These are phyloP conservation scores for Acleris sparsana DNA, from an alignment of 2,888 invertebrate species.

Conservation along the genomic window DNA sequence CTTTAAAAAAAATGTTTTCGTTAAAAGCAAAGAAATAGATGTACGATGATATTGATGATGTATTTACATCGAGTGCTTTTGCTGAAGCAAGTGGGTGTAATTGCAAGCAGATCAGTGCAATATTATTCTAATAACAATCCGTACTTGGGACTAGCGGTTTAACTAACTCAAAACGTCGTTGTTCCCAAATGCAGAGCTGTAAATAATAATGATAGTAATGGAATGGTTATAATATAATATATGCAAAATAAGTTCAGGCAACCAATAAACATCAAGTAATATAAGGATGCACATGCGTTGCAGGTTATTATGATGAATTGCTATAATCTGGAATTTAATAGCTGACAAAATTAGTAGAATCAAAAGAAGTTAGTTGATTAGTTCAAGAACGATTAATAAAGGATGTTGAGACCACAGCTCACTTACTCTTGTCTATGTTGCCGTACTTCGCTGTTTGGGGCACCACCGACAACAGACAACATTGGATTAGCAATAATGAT, in stretches of 20 bases:
- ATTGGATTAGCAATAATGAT: slow-evolving; percentile 64
- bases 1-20: slow-evolving; percentile 31
- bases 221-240: slow-evolving; percentile 37
- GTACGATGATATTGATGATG: slow-evolving; percentile 47
- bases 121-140: slow-evolving; percentile 49
- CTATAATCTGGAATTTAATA: slow-evolving; percentile 62
- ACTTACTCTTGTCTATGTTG: slow-evolving; percentile 80
- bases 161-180: slow-evolving; percentile 43
- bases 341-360: slow-evolving; percentile 71
- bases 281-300: slow-evolving; percentile 61
- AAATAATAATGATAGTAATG: slow-evolving; percentile 38
- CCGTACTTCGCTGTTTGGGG: slow-evolving; percentile 81
- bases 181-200: slow-evolving; percentile 47
- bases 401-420: slow-evolving; percentile 82
- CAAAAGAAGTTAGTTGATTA: slow-evolving; percentile 77
- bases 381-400: slow-evolving; percentile 75
- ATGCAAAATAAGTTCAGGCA: slow-evolving; percentile 49
- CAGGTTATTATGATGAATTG: slow-evolving; percentile 55
- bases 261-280: slow-evolving; percentile 14
- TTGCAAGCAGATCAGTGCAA: slow-evolving; percentile 77
- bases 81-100: slow-evolving; percentile 70
- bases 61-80: slow-evolving; percentile 54
- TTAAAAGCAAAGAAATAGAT: slow-evolving; percentile 39
- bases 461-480: slow-evolving; percentile 84
- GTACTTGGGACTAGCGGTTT: slow-evolving; percentile 61